Evolutionary conservation across 1,140 invertebrate species (phyloP).

Genomic region (Tribolium madens): DNA sequence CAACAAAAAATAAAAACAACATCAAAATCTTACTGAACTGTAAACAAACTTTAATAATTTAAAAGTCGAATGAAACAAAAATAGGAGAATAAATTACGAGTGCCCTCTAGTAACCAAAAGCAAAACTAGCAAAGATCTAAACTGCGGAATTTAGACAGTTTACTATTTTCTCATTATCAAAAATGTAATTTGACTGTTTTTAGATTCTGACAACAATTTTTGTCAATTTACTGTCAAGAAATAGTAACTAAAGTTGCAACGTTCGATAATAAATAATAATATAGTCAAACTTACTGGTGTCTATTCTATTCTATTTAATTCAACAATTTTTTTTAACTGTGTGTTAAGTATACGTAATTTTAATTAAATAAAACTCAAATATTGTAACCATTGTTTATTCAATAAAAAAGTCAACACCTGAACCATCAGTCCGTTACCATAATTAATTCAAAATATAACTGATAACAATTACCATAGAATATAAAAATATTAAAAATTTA

Average conservation of each 20-base stretch:
- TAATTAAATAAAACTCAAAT: slow-evolving; percentile 14
- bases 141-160: background rate
- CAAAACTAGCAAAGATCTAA: background rate
- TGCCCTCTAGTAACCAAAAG: background rate
- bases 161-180: background rate
- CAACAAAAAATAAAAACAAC: background rate
- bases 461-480: slow-evolving; percentile 4
- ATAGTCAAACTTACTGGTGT: no score
- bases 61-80: background rate
- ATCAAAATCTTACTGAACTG: background rate
- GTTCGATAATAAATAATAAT: no score
- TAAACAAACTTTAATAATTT: background rate
- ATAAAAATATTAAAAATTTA: slow-evolving; percentile 65
- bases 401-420: slow-evolving; percentile 22
- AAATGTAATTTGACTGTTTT: background rate
- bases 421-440: slow-evolving; percentile 18
- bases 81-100: background rate
- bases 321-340: no score
- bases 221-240: no score
- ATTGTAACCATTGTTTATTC: slow-evolving; percentile 12
- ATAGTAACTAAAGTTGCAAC: no score
- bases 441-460: slow-evolving; percentile 1
- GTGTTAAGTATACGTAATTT: no score
- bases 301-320: no score
- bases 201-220: background rate